Evolutionary conservation across 2,888 invertebrate species (phyloP).

Genomic region (Nemotelus nigrinus): DNA sequence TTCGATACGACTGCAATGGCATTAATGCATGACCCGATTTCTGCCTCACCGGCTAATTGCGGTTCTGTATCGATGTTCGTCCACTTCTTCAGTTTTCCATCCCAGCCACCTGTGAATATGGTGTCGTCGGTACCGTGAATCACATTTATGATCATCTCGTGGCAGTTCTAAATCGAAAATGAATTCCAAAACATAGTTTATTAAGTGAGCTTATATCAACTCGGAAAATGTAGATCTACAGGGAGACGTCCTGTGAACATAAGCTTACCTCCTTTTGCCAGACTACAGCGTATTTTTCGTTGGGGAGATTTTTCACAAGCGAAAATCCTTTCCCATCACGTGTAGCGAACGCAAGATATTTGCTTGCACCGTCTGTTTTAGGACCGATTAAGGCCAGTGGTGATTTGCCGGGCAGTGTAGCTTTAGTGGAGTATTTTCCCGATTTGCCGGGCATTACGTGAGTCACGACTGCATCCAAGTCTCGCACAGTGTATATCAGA

Average conservation of each 20-base stretch:
- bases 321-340: slow-evolving; percentile 58
- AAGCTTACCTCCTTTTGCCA: slow-evolving; percentile 55
- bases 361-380: slow-evolving; percentile 55
- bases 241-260: not conserved
- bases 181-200: not conserved
- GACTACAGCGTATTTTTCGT: slow-evolving; percentile 57
- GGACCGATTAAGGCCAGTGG: slow-evolving; percentile 62
- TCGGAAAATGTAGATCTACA: not conserved
- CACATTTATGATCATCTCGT: slow-evolving; percentile 63
- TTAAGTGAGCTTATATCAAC: no score
- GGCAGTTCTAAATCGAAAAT: slow-evolving; percentile 57
- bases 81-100: slow-evolving; percentile 63
- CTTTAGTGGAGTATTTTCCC: slow-evolving; percentile 62
- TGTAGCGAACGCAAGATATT: slow-evolving; percentile 61
- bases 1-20: slow-evolving; percentile 57
- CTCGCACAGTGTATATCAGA: slow-evolving; percentile 62
- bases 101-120: slow-evolving; percentile 63
- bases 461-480: slow-evolving; percentile 62
- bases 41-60: slow-evolving; percentile 57
- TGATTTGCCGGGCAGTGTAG: slow-evolving; percentile 61
- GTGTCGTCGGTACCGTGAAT: slow-evolving; percentile 58
- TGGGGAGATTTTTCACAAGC: slow-evolving; percentile 58
- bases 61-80: slow-evolving; percentile 57
- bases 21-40: slow-evolving; percentile 61
- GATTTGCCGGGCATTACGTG: slow-evolving; percentile 58